Percentiles rank a stretch among this genome's conserved stretches.
Evolutionary conservation across 2,113 vertebrate species (phyloP).

Genomic region (Columbina picui): DNA sequence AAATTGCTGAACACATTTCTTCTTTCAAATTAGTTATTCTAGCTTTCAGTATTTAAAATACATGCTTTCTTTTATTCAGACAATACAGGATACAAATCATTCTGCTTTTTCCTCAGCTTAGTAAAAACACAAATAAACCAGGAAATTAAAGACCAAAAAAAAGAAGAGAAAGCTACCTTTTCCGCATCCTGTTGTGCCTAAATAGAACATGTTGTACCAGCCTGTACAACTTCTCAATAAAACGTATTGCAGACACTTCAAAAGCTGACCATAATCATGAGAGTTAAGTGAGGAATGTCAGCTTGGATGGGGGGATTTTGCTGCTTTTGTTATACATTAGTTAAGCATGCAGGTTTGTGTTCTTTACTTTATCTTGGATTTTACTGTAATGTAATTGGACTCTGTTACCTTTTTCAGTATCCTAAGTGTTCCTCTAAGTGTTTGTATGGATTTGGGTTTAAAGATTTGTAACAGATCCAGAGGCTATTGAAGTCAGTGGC

Average conservation of each 20-base stretch:
- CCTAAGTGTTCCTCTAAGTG: not conserved
- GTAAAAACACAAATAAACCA: constrained; percentile 47
- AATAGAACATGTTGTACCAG: constrained; percentile 6
- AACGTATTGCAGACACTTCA: not conserved
- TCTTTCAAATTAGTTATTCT: not conserved
- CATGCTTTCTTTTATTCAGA: not conserved
- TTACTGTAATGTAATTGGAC: constrained; percentile 13
- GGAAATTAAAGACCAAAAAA: constrained; percentile 17
- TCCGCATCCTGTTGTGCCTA: not conserved
- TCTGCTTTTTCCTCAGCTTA: not conserved
- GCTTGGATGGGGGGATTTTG: not conserved
- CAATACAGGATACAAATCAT: not conserved
- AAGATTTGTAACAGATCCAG: not conserved
- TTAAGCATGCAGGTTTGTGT: not conserved
- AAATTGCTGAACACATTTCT: not conserved
- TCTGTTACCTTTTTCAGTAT: not conserved
- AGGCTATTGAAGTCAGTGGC: not conserved
- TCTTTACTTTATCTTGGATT: constrained; percentile 50
- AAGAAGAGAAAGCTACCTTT: not conserved
- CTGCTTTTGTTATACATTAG: constrained; percentile 42
- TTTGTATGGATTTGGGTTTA: constrained; percentile 14
- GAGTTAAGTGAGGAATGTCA: constrained; percentile 52
- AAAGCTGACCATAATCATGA: constrained; percentile 37
- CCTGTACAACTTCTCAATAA: not conserved
- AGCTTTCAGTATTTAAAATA: not conserved